phyloP scores from a whole-genome alignment of 92 coral and sea anemone species.

The Montipora capitata region DNA sequence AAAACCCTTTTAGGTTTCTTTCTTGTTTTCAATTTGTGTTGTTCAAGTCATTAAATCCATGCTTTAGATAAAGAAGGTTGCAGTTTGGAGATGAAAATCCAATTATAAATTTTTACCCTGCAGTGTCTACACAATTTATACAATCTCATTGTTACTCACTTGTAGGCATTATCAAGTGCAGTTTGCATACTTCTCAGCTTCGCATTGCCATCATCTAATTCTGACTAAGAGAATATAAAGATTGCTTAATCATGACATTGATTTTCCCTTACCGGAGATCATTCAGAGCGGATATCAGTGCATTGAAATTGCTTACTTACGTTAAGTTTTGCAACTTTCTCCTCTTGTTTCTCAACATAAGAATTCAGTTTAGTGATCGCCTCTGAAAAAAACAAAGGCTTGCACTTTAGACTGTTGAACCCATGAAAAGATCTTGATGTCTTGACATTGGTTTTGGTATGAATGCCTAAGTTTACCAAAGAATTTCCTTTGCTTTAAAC shows the following conservation, averaged over 20 bases:
- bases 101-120: no score
- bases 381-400: constrained; percentile 63
- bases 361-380: constrained; percentile 92
- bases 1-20: no score
- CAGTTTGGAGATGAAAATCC: no score
- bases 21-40: no score
- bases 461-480: no score
- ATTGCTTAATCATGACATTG: background rate
- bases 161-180: constrained; percentile 96
- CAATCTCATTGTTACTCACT: constrained; percentile 68
- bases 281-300: background rate
- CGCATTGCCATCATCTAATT: constrained; percentile 90
- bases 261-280: background rate
- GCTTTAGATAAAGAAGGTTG: no score
- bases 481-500: no score
- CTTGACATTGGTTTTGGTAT: no score
- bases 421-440: no score
- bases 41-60: no score
- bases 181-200: constrained; percentile 93
- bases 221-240: constrained; percentile 71
- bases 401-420: no score
- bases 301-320: constrained; percentile 37
- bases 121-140: no score
- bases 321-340: constrained; percentile 83
- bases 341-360: constrained; percentile 93